These are phyloP conservation scores for Triplophysa bombifrons DNA, from an alignment of 2,797 vertebrate species.

Conservation along the genomic window DNA sequence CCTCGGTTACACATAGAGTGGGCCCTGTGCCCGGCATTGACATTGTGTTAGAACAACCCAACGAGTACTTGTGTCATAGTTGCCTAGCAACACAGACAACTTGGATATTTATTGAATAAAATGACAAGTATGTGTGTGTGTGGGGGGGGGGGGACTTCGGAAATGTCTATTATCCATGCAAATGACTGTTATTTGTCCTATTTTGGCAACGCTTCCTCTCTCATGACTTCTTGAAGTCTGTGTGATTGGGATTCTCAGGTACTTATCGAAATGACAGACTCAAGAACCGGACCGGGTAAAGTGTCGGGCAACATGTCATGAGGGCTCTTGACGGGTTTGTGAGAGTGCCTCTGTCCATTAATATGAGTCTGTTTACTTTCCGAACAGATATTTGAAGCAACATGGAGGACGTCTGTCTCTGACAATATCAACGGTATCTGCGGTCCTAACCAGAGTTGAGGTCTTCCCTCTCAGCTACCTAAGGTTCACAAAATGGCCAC, in stretches of 20 bases:
- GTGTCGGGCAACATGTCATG: constrained; percentile 52
- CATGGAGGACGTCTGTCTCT: constrained; percentile 5
- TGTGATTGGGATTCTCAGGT: constrained; percentile 60
- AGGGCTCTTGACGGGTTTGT: constrained; percentile 40
- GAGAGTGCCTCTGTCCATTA: constrained; percentile 30
- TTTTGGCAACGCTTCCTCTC: constrained; percentile 62
- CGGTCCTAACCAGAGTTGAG: not conserved
- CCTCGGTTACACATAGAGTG: constrained; percentile 52
- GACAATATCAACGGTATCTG: constrained; percentile 22
- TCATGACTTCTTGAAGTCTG: constrained; percentile 54
- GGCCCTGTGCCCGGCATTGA: constrained; percentile 62
- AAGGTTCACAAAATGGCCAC: constrained; percentile 60
- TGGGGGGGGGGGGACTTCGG: constrained; percentile 13
- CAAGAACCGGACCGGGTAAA: constrained; percentile 30
- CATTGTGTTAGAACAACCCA: constrained; percentile 69
- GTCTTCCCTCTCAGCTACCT: constrained; percentile 59
- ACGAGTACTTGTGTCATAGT: constrained; percentile 69
- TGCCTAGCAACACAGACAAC: constrained; percentile 76
- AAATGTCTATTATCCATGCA: constrained; percentile 69
- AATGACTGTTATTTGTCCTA: constrained; percentile 65
- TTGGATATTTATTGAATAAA: constrained; percentile 75
- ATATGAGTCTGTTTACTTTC: constrained; percentile 41
- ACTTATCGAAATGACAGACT: constrained; percentile 59
- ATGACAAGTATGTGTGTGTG: constrained; percentile 37
- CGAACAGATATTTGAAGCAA: constrained; percentile 20